Base-by-base conservation (phyloP, 2,113 vertebrate species). In the Neodontobutis hainanensis region DNA sequence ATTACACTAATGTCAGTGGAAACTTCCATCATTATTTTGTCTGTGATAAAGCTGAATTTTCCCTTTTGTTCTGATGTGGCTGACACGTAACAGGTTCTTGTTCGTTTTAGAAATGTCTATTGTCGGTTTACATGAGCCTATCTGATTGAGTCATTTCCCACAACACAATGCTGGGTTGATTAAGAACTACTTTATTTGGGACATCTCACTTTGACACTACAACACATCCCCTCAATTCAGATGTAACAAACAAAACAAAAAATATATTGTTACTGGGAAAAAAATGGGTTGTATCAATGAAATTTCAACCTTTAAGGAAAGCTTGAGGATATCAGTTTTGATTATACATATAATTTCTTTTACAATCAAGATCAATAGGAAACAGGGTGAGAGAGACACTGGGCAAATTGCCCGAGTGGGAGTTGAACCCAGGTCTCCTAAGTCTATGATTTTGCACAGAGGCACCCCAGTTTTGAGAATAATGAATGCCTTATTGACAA, bases 111-210 rank as follows among this genome's bases (percentile, higher is more conserved):
- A 34, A 40, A 16, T 11, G 5, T 44, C n/a, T n/a, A 42, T 53
- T 53, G 11, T 66, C 66, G 42, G 68, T 64, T 36, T 38, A 38
- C 65, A 48, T 52, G 59, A 73, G 71, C 62, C 75, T 78, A 61
- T 49, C 4, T 6, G 57, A 63, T 43, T 46, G 50, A 8, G 58
- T 11, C 16, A 2, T 4, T 53, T 73, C 36, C 46, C 56, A 47
- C 34, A 40, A 19, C 32, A 46, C 19, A 53, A 56, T n/a, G 11
- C 46, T 1, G 35, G 73, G 55, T 64, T 57, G 15, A 38, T 61
- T 58, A 45, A 70, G 27, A 3, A 1, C 35, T 46, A 38, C 47
- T 53, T n/a, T 11, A 73, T 70, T 66, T 46, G 50, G 27, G 63
- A 71, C 45, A 19, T 27, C 19, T 27, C 19, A 27, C 19, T 27